A percentile compares a stretch with the other conserved stretches of the same genome.
phyloP scores from a whole-genome alignment of 2,113 vertebrate genomes.

The Hemiscyllium ocellatum region DNA sequence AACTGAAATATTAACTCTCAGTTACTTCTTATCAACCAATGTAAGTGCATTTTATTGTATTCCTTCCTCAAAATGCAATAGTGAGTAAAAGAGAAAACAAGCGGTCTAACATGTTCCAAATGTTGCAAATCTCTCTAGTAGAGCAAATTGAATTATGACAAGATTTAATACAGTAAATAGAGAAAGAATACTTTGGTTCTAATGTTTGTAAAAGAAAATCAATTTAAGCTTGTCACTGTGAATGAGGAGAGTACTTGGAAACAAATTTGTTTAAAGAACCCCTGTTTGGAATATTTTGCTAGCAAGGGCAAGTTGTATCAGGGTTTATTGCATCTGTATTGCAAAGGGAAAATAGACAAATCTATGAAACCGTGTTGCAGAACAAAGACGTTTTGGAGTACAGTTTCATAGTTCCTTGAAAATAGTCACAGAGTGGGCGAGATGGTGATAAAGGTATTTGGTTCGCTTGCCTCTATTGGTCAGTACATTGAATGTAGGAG shows the following conservation, averaged over 20 bases:
- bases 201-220: background rate
- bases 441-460: no score
- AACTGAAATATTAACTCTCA: background rate
- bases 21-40: background rate
- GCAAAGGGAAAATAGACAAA: background rate
- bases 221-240: background rate
- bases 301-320: no score
- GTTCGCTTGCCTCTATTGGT: no score
- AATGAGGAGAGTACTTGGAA: background rate
- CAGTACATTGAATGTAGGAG: no score
- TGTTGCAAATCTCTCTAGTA: background rate
- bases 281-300: no score
- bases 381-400: no score
- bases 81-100: background rate
- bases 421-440: no score
- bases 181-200: background rate
- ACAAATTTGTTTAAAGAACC: no score
- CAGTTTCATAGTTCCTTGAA: no score
- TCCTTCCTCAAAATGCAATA: background rate
- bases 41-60: background rate
- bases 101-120: background rate
- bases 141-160: background rate
- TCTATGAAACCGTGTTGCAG: background rate
- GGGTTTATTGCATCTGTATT: background rate
- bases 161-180: background rate